Evolutionary conservation across 2,113 vertebrate species (phyloP).

Genomic region (Pyxicephalus adspersus): DNA sequence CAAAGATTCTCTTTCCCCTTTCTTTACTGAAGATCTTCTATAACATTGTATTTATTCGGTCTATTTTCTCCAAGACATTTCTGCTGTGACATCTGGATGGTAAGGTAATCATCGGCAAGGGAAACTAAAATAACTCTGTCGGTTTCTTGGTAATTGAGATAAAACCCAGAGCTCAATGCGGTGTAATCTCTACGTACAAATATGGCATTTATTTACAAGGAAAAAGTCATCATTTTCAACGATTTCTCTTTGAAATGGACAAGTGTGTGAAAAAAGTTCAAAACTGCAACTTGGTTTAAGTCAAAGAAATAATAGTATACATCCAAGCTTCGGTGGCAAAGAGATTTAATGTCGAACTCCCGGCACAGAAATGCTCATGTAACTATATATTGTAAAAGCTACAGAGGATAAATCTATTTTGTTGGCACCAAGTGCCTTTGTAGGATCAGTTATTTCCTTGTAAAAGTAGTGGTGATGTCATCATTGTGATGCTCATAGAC

Average conservation of each 20-base stretch:
- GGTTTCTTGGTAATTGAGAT: conserved; percentile 7
- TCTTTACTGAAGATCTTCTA: not conserved
- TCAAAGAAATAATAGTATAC: not conserved
- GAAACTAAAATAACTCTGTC: not conserved
- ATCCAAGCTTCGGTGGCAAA: not conserved
- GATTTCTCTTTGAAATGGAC: not conserved
- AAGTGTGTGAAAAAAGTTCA: not conserved
- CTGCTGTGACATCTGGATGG: not conserved
- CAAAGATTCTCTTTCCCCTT: not conserved
- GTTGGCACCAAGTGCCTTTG: too few relatives aligned
- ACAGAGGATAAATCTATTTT: too few relatives aligned
- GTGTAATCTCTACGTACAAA: not conserved
- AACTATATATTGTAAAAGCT: too few relatives aligned
- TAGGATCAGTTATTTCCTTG: too few relatives aligned
- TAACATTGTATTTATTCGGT: not conserved
- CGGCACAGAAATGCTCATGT: too few relatives aligned
- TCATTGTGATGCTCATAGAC: too few relatives aligned
- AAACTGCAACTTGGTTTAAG: not conserved
- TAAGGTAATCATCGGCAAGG: not conserved
- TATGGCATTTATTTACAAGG: not conserved
- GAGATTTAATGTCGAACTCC: too few relatives aligned
- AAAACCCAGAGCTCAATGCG: not conserved
- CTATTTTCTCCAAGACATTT: not conserved
- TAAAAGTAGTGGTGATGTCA: too few relatives aligned
- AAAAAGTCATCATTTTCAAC: not conserved